A percentile compares a stretch with the other conserved stretches of the same genome.
Conservation (phyloP, 2,888 invertebrate genomes). For the Parochlus steinenii region DNA sequence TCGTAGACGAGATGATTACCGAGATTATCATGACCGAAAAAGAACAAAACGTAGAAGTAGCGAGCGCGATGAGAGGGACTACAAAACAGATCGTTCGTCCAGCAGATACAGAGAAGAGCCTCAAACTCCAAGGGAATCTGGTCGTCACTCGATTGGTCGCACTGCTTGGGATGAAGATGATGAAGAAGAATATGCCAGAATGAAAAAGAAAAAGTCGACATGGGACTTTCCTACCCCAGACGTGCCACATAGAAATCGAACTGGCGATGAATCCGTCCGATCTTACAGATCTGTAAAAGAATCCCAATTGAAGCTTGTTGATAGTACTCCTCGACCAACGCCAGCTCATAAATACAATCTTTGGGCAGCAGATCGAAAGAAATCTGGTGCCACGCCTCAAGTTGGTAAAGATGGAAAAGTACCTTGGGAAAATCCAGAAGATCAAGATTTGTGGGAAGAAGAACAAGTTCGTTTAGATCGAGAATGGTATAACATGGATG, state of each 20-base stretch:
- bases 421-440: constrained; percentile 46
- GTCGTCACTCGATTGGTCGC: constrained; percentile 42
- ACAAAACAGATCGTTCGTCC: constrained; percentile 21
- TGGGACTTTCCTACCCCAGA: constrained; percentile 88
- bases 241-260: constrained; percentile 26
- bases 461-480: constrained; percentile 81
- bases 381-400: constrained; percentile 46
- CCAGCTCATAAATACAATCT: constrained; percentile 66
- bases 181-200: constrained; percentile 31
- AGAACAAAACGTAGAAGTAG: constrained; percentile 16
- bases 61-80: constrained; percentile 25
- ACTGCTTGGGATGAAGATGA: constrained; percentile 45
- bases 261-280: constrained; percentile 27
- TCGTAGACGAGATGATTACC: constrained; percentile 27
- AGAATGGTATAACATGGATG: constrained; percentile 95
- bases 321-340: constrained; percentile 65
- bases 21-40: constrained; percentile 19
- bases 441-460: constrained; percentile 73
- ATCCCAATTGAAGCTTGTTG: constrained; percentile 33
- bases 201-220: constrained; percentile 49
- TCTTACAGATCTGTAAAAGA: constrained; percentile 20
- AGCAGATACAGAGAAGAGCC: constrained; percentile 72
- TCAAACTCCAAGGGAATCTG: constrained; percentile 54
- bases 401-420: constrained; percentile 30
- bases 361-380: constrained; percentile 54